These are phyloP conservation scores for Pseudorhombus dupliciocellatus DNA, from an alignment of 2,113 vertebrate species.

Conservation along the genomic window DNA sequence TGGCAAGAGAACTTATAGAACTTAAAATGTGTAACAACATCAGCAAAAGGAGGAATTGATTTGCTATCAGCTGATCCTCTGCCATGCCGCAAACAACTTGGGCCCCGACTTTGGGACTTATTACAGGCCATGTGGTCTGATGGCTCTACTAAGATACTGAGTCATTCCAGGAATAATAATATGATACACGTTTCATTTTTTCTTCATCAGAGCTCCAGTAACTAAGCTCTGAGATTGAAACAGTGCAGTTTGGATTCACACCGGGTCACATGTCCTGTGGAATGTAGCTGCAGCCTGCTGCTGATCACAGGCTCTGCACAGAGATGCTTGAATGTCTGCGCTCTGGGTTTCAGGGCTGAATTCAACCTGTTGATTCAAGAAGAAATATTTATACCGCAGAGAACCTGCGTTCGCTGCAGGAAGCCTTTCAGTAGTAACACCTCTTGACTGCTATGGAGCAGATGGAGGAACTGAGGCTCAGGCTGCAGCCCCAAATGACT, in stretches of 20 bases:
- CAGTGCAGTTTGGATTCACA: conserved; percentile 35
- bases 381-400: conserved; percentile 22
- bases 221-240: conserved; percentile 9
- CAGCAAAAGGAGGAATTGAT: too few relatives aligned
- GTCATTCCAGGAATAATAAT: background rate
- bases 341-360: conserved; percentile 22
- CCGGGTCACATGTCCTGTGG: conserved; percentile 42
- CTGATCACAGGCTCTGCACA: conserved; percentile 13
- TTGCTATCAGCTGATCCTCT: too few relatives aligned
- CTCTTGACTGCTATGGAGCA: conserved; percentile 49
- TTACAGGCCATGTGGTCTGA: background rate
- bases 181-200: background rate
- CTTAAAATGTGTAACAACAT: too few relatives aligned
- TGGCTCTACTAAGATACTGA: background rate
- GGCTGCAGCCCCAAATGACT: conserved; percentile 44
- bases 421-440: conserved; percentile 37
- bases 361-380: conserved; percentile 50
- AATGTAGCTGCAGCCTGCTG: conserved; percentile 42
- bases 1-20: too few relatives aligned
- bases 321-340: background rate
- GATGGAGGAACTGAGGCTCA: conserved; percentile 25
- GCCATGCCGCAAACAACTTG: too few relatives aligned
- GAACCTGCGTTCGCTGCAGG: conserved; percentile 34
- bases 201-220: conserved; percentile 10
- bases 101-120: too few relatives aligned